These are phyloP conservation scores for Camelus dromedarius DNA, from an alignment of 2,113 vertebrate species.

Conservation along the genomic window DNA sequence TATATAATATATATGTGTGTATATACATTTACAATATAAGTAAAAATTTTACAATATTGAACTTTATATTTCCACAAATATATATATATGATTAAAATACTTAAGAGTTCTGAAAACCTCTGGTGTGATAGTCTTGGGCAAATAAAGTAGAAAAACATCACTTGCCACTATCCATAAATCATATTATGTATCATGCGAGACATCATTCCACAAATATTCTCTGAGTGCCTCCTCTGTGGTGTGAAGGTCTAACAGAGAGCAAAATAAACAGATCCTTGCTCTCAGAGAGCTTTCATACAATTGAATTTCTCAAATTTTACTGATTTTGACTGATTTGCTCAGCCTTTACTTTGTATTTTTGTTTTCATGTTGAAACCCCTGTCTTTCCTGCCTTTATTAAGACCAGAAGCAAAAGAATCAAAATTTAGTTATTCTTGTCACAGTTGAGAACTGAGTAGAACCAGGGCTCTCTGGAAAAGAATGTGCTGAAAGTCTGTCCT, in stretches of 20 bases:
- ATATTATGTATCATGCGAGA: background rate
- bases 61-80: background rate
- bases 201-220: background rate
- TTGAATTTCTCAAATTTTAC: conserved; percentile 12
- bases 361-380: conserved; percentile 39
- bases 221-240: background rate
- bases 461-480: conserved; percentile 60
- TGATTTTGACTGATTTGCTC: conserved; percentile 22
- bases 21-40: background rate
- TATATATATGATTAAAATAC: background rate
- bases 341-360: conserved; percentile 46
- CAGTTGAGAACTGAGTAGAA: conserved; percentile 72
- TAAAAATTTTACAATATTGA: background rate
- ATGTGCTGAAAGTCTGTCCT: conserved; percentile 53
- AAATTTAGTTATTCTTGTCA: conserved; percentile 59
- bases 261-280: background rate
- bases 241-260: background rate
- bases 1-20: background rate
- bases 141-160: conserved; percentile 34
- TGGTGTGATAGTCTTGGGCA: background rate
- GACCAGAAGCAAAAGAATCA: conserved; percentile 57
- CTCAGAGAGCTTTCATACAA: conserved; percentile 15
- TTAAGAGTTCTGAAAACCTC: background rate
- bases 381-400: conserved; percentile 52
- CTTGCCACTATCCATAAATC: background rate